Evolutionary conservation across 2,888 invertebrate genomes (phyloP).

Genomic region (Trichogramma dendrolimi): DNA sequence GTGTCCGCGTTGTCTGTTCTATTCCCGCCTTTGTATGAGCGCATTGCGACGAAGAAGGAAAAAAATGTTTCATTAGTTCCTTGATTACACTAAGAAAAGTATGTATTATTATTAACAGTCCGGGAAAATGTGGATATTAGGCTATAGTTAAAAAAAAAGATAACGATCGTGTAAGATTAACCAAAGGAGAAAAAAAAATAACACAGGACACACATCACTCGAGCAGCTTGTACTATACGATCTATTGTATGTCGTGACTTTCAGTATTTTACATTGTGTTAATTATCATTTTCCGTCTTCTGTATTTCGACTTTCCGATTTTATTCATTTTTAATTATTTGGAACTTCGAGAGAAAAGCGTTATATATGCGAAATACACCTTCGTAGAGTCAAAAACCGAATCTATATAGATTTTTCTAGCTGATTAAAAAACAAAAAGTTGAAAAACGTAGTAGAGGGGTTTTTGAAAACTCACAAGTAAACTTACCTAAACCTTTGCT

Average conservation of each 20-base stretch:
- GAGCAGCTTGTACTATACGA: slow-evolving; percentile 29
- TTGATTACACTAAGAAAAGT: slow-evolving; percentile 18
- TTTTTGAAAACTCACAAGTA: background rate
- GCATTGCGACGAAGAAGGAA: background rate
- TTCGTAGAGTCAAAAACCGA: slow-evolving; percentile 2
- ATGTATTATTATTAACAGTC: slow-evolving; percentile 16
- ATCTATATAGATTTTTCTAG: slow-evolving; percentile 12
- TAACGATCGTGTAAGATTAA: slow-evolving; percentile 2
- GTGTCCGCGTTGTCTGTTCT: slow-evolving; percentile 6
- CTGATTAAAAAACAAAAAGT: slow-evolving; percentile 6
- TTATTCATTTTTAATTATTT: slow-evolving; percentile 15
- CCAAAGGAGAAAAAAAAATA: slow-evolving; percentile 20
- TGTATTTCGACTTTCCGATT: slow-evolving; percentile 25
- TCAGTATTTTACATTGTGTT: slow-evolving; percentile 25
- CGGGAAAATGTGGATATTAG: slow-evolving; percentile 18
- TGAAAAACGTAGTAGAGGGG: slow-evolving; percentile 10
- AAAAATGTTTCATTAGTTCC: slow-evolving; percentile 23
- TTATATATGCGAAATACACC: background rate
- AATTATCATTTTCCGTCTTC: slow-evolving; percentile 10
- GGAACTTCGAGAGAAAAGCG: background rate
- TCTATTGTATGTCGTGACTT: slow-evolving; percentile 24
- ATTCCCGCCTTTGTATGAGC: background rate
- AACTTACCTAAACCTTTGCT: slow-evolving; percentile 18
- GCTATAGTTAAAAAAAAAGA: slow-evolving; percentile 11
- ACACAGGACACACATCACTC: slow-evolving; percentile 11